Conservation (phyloP, 2,797 vertebrate species). For the Sorex maritimensis region DNA sequence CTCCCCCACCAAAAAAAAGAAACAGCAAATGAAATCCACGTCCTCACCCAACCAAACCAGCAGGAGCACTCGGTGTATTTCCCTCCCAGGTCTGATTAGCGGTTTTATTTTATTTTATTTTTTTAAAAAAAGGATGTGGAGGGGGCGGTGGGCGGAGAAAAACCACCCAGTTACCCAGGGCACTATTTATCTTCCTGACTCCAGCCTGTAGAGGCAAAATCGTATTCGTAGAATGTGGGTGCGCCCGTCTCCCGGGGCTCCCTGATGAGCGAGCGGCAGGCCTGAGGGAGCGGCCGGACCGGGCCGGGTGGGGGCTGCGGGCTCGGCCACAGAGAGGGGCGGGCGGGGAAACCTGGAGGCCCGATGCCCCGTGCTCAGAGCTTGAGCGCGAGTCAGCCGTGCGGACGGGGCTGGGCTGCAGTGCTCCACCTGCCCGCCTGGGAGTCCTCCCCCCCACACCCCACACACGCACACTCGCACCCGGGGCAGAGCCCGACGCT, state of each 20-base stretch:
- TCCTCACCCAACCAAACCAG: neutral
- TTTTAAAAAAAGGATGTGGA: neutral
- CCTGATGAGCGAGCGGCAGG: slow-evolving; percentile 89
- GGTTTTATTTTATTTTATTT: slow-evolving; percentile 10
- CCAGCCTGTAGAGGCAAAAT: slow-evolving; percentile 84
- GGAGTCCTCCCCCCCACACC: no score
- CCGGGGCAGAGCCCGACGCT: slow-evolving; percentile 65
- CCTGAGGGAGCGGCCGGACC: slow-evolving; percentile 87
- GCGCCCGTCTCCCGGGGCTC: slow-evolving; percentile 86
- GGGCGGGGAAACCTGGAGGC: slow-evolving; percentile 79
- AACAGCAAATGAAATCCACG: slow-evolving; percentile 47
- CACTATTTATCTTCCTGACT: slow-evolving; percentile 82
- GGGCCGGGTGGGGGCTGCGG: slow-evolving; percentile 81
- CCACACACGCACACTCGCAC: no score
- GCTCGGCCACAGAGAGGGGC: slow-evolving; percentile 85
- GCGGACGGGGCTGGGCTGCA: neutral
- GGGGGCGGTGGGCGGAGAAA: neutral
- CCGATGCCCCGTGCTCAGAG: no score
- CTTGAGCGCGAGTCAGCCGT: neutral
- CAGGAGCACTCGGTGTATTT: slow-evolving; percentile 30
- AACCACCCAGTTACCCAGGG: slow-evolving; percentile 65
- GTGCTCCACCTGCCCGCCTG: neutral
- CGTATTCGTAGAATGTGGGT: slow-evolving; percentile 88
- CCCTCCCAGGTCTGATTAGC: neutral
- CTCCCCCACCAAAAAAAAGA: neutral